phyloP scores from a whole-genome alignment of 2,888 invertebrate genomes.

The Pegoplata infirma region DNA sequence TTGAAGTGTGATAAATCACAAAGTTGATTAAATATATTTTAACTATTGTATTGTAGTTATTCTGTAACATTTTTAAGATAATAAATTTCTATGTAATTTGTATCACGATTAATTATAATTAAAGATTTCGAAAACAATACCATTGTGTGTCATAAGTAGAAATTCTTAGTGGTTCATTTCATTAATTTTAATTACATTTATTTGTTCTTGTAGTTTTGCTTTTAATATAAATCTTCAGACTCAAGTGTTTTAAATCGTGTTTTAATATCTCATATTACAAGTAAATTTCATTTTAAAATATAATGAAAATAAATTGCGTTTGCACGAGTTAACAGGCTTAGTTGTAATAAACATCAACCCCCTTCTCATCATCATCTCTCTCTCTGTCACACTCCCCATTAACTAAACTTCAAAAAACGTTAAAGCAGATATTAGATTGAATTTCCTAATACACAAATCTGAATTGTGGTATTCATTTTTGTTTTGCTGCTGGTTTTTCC shows the following conservation, averaged over 20 bases:
- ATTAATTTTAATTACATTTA: not conserved
- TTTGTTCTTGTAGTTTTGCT: too few relatives aligned
- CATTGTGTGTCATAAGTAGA: too few relatives aligned
- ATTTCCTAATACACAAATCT: slow-evolving; percentile 22
- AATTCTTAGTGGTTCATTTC: not conserved
- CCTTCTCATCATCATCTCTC: too few relatives aligned
- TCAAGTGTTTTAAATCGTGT: slow-evolving; percentile 45
- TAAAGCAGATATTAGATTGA: slow-evolving; percentile 31
- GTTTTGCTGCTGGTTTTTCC: not conserved
- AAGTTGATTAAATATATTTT: too few relatives aligned
- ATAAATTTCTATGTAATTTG: too few relatives aligned
- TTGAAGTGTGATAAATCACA: too few relatives aligned
- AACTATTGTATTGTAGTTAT: too few relatives aligned
- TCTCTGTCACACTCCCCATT: not conserved
- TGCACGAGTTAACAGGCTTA: slow-evolving; percentile 46
- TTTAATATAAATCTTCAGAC: not conserved
- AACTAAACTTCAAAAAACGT: slow-evolving; percentile 13
- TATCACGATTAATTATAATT: not conserved
- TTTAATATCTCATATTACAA: slow-evolving; percentile 44
- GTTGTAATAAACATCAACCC: not conserved
- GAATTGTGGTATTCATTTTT: not conserved
- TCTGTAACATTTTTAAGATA: too few relatives aligned
- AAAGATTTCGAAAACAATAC: too few relatives aligned
- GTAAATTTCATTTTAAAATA: slow-evolving; percentile 44
- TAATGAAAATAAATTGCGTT: slow-evolving; percentile 52